Conservation (phyloP, 2,888 invertebrate species). For the Acanthosoma haemorrhoidale region DNA sequence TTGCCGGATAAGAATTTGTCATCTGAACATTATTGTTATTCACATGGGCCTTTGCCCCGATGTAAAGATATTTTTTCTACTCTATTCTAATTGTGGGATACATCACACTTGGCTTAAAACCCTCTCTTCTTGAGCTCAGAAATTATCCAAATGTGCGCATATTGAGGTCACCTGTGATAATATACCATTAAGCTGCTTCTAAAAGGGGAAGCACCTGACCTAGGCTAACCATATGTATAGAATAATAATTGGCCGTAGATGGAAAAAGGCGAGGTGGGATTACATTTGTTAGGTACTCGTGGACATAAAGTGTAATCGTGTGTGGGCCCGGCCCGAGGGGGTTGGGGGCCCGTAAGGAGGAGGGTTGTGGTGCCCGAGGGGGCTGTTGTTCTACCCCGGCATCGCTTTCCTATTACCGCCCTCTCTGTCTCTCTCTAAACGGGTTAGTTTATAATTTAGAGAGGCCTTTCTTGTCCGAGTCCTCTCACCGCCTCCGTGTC, state of each 20-base stretch:
- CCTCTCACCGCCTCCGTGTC: too few species aligned
- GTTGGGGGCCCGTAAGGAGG: neutral
- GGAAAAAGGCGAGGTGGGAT: neutral
- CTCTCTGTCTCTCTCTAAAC: constrained; percentile 25
- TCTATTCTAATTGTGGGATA: too few species aligned
- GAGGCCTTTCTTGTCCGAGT: neutral
- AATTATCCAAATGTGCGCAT: too few species aligned
- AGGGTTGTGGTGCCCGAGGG: constrained; percentile 17
- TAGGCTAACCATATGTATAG: neutral
- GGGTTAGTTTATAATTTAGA: constrained; percentile 13
- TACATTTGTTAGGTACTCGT: constrained; percentile 30
- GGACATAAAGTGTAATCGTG: constrained; percentile 34
- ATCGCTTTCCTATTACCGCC: constrained; percentile 33
- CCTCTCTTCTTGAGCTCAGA: too few species aligned
- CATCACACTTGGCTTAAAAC: too few species aligned
- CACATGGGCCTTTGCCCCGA: too few species aligned
- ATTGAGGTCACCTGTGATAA: too few species aligned
- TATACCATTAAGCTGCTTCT: too few species aligned
- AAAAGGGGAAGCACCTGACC: neutral
- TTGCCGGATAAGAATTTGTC: too few species aligned
- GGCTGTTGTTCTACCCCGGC: constrained; percentile 21
- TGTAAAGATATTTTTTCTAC: too few species aligned
- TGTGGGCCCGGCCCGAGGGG: neutral
- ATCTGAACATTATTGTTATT: too few species aligned
- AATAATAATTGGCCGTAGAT: neutral